phyloP scores from a whole-genome alignment of 2,113 vertebrate species.

The Chamaetylas fuelleborni region DNA sequence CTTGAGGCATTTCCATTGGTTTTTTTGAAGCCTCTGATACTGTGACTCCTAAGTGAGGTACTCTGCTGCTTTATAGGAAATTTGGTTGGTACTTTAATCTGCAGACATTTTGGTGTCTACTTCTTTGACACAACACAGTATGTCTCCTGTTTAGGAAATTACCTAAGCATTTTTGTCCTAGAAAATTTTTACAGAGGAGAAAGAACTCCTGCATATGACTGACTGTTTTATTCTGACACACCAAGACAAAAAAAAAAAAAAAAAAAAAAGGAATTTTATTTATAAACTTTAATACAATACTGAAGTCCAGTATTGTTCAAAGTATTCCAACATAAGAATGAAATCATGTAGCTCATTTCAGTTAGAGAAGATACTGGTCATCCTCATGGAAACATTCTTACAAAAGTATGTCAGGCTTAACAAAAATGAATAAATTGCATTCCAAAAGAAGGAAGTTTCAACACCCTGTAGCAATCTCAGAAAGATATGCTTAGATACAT shows the following conservation, averaged over 20 bases:
- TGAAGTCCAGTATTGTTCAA: not conserved
- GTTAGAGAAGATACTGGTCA: not conserved
- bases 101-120: not conserved
- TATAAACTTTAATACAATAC: not conserved
- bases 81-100: not conserved
- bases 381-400: not conserved
- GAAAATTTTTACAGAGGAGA: not conserved
- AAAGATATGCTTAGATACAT: not conserved
- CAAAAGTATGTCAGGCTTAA: not conserved
- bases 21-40: not conserved
- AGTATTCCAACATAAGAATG: not conserved
- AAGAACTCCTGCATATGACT: not conserved
- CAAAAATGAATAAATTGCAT: not conserved
- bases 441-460: not conserved
- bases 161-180: not conserved
- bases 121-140: not conserved
- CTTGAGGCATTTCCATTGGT: not conserved
- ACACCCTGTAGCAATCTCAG: not conserved
- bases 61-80: not conserved
- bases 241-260: not conserved
- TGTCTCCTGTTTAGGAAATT: not conserved
- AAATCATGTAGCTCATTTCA: not conserved
- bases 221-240: not conserved
- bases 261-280: not conserved
- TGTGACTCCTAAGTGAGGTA: not conserved